Conservation (phyloP, 2,797 vertebrate species). For the Graptemys geographica region DNA sequence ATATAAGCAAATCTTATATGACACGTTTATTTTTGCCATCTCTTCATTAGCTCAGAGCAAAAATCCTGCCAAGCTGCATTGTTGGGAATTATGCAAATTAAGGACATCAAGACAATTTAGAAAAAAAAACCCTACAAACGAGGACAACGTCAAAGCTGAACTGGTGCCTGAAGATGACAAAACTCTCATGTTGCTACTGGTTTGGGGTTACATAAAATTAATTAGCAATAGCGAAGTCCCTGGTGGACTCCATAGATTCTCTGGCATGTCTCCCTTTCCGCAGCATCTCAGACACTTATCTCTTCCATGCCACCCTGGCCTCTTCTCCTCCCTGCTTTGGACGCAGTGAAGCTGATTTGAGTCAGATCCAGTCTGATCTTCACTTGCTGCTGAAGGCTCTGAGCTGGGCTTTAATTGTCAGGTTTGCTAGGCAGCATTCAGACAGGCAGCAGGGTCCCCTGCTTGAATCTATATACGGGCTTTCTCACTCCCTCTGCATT, state of each 20-base stretch:
- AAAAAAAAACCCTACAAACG: slow-evolving; percentile 10
- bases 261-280: background rate
- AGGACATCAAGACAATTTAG: slow-evolving; percentile 60
- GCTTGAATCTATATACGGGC: background rate
- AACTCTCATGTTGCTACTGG: background rate
- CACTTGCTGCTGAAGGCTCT: background rate
- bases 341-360: background rate
- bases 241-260: background rate
- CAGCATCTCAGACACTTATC: background rate
- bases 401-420: background rate
- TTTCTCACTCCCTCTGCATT: background rate
- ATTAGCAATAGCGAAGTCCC: background rate
- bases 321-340: background rate
- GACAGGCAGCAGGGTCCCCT: background rate
- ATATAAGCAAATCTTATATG: slow-evolving; percentile 66
- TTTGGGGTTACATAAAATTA: background rate
- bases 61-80: slow-evolving; percentile 56
- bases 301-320: background rate
- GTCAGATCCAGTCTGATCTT: background rate
- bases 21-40: slow-evolving; percentile 70
- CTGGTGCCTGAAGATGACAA: background rate
- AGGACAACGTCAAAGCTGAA: slow-evolving; percentile 42
- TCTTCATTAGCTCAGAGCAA: slow-evolving; percentile 70
- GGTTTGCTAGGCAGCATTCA: background rate
- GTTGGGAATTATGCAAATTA: slow-evolving; percentile 68